Percentiles rank a stretch among this genome's conserved stretches.
These are phyloP conservation scores for Saccostrea glomerata DNA, from an alignment of 1,140 invertebrate species.

Conservation along the genomic window DNA sequence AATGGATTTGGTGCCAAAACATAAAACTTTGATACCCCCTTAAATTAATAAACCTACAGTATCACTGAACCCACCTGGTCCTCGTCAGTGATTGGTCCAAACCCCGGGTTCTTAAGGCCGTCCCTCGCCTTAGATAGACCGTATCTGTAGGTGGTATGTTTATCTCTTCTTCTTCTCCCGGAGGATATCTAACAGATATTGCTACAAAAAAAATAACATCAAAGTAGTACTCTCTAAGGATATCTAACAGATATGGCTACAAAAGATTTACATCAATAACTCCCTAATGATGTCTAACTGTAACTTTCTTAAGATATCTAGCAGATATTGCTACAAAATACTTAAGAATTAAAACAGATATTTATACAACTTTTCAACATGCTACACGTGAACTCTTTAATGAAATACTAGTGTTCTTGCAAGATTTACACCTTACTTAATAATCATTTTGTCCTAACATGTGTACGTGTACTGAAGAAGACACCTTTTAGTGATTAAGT, in stretches of 20 bases:
- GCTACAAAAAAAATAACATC: slow-evolving; percentile 3
- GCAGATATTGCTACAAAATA: slow-evolving; percentile 31
- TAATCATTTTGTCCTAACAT: too few species aligned
- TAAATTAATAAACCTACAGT: too few species aligned
- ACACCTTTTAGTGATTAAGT: too few species aligned
- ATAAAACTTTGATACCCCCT: background rate
- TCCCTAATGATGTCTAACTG: too few species aligned
- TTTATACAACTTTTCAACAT: background rate
- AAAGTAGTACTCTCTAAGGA: background rate
- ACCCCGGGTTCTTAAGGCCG: slow-evolving; percentile 40
- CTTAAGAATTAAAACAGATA: background rate
- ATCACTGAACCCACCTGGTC: slow-evolving; percentile 32
- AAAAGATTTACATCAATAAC: background rate
- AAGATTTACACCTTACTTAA: too few species aligned
- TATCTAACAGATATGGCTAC: slow-evolving; percentile 19
- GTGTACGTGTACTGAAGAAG: too few species aligned
- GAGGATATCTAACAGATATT: slow-evolving; percentile 39
- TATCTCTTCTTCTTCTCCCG: slow-evolving; percentile 36
- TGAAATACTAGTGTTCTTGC: too few species aligned
- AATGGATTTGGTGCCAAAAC: background rate
- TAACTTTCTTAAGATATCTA: background rate
- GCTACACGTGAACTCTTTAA: too few species aligned
- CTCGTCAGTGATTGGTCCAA: slow-evolving; percentile 54
- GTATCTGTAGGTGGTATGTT: slow-evolving; percentile 32
- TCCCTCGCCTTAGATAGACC: slow-evolving; percentile 24